Conservation (phyloP, 2,797 vertebrate genomes). For the Huso huso region DNA sequence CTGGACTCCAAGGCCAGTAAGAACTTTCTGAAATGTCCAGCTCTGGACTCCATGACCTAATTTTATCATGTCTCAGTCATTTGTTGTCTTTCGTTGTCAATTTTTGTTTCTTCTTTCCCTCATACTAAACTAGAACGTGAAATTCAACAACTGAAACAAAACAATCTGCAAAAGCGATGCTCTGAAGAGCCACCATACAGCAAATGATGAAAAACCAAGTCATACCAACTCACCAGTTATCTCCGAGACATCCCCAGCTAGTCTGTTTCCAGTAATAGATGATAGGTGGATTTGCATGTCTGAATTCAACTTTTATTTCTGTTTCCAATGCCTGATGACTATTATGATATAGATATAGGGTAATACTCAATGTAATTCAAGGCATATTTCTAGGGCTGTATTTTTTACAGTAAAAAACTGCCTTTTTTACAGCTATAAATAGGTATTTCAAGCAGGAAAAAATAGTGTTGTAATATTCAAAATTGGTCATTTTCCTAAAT, state of each 20-base stretch:
- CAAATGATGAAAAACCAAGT: constrained; percentile 52
- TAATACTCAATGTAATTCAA: too few species aligned
- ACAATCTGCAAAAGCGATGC: constrained; percentile 63
- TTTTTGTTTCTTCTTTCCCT: neutral
- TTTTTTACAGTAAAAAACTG: too few species aligned
- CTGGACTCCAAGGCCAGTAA: too few species aligned
- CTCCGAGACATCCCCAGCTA: constrained; percentile 53
- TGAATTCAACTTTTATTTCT: too few species aligned
- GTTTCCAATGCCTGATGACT: too few species aligned
- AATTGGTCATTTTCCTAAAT: too few species aligned
- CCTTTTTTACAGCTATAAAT: too few species aligned
- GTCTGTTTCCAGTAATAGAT: constrained; percentile 60
- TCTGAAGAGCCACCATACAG: constrained; percentile 46
- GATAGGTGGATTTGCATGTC: constrained; percentile 60
- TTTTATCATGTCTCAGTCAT: neutral
- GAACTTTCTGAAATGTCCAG: too few species aligned
- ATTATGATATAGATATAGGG: too few species aligned
- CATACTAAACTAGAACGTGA: constrained; percentile 51
- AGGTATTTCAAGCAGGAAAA: too few species aligned
- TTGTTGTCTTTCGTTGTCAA: neutral
- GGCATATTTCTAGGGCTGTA: too few species aligned
- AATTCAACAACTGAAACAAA: constrained; percentile 77
- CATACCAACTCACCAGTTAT: constrained; percentile 47
- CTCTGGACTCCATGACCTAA: neutral
- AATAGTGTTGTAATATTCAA: too few species aligned